phyloP scores from a whole-genome alignment of 1,140 invertebrate genomes.

The Diabrotica virgifera region DNA sequence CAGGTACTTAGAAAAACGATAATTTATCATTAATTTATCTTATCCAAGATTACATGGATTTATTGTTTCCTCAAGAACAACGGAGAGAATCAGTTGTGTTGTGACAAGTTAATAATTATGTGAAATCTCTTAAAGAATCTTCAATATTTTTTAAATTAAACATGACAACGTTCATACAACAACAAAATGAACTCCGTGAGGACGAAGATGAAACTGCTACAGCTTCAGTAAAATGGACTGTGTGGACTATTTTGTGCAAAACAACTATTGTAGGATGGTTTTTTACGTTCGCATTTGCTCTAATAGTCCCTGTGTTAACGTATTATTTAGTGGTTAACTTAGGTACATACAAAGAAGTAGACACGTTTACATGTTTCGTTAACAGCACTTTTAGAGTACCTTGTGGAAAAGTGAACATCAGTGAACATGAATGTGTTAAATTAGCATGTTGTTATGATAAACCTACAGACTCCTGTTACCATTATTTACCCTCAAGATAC shows the following conservation, averaged over 20 bases:
- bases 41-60: too few species aligned
- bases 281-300: constrained; percentile 12
- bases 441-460: constrained; percentile 38
- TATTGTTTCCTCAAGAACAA: too few species aligned
- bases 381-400: constrained; percentile 30
- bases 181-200: background rate
- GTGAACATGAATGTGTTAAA: constrained; percentile 25
- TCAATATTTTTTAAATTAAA: background rate
- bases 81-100: too few species aligned
- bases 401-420: constrained; percentile 35
- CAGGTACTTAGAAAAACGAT: too few species aligned
- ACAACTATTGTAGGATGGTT: constrained; percentile 9
- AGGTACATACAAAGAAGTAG: constrained; percentile 1
- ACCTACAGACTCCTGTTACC: constrained; percentile 34
- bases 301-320: constrained; percentile 22
- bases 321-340: constrained; percentile 27
- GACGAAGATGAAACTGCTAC: background rate
- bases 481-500: constrained; percentile 40
- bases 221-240: background rate
- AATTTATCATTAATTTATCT: too few species aligned
- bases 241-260: constrained; percentile 3
- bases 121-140: background rate
- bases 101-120: too few species aligned
- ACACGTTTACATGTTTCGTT: constrained; percentile 30
- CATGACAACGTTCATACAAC: background rate